Evolutionary conservation across 2,888 invertebrate species (phyloP).

Genomic region (Agapetus fuscipes): DNA sequence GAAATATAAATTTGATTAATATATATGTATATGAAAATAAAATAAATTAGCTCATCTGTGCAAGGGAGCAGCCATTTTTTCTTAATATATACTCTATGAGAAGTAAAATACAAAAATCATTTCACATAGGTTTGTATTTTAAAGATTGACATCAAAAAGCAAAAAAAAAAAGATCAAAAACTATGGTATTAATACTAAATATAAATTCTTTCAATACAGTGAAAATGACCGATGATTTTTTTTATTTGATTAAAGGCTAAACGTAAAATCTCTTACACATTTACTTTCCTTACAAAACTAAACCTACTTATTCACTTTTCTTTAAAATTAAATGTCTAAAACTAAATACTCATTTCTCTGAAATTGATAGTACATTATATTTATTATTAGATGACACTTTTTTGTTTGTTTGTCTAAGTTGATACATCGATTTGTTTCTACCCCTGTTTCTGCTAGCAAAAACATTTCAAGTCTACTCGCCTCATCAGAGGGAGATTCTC

Average conservation of each 20-base stretch:
- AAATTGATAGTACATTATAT: conserved; percentile 9
- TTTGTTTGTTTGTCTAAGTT: conserved; percentile 7
- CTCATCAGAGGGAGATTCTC: too few species aligned
- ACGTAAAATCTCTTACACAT: conserved; percentile 8
- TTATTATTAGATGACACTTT: conserved; percentile 16
- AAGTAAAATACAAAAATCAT: too few species aligned
- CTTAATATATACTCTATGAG: too few species aligned
- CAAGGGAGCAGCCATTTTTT: too few species aligned
- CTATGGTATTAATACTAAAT: neutral
- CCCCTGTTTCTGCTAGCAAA: neutral
- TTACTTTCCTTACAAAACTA: conserved; percentile 15
- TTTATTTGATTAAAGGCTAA: conserved; percentile 1
- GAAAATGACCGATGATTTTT: too few species aligned
- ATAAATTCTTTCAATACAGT: too few species aligned
- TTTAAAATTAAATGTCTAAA: conserved; percentile 7
- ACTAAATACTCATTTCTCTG: conserved; percentile 2
- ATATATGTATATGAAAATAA: too few species aligned
- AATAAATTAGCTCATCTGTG: too few species aligned
- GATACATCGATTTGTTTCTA: conserved; percentile 8
- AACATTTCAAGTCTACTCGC: too few species aligned
- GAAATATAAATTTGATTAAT: too few species aligned
- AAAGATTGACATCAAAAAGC: too few species aligned
- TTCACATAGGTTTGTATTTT: too few species aligned
- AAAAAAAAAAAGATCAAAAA: neutral
- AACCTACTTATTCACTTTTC: conserved; percentile 9